phyloP scores from a whole-genome alignment of 2,888 invertebrate genomes.

The Agrotis exclamationis region DNA sequence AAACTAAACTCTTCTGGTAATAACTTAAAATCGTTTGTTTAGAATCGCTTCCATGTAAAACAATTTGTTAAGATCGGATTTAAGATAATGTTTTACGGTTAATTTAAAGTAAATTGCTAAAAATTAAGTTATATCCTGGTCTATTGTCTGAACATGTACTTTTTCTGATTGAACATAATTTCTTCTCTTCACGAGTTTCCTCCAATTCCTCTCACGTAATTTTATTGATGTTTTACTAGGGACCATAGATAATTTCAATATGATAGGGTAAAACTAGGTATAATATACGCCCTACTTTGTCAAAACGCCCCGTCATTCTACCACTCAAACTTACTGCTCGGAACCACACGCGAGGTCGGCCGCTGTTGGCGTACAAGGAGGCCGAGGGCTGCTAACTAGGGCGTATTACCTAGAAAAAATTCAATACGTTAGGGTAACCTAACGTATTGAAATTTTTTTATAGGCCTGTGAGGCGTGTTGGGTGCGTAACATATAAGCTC shows the following conservation, averaged over 20 bases:
- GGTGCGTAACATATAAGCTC: background rate
- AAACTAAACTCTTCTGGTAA: slow-evolving; percentile 9
- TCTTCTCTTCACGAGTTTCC: background rate
- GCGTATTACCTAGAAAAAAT: too few species aligned
- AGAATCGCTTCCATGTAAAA: slow-evolving; percentile 29
- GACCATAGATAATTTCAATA: background rate
- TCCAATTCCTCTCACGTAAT: background rate
- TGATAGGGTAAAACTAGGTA: too few species aligned
- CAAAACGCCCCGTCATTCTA: too few species aligned
- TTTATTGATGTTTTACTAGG: background rate
- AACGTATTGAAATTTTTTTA: too few species aligned
- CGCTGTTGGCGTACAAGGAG: too few species aligned
- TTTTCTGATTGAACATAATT: slow-evolving; percentile 9
- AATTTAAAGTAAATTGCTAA: background rate
- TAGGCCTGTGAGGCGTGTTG: too few species aligned
- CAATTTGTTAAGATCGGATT: slow-evolving; percentile 40
- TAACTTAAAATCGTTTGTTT: slow-evolving; percentile 13
- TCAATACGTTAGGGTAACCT: too few species aligned
- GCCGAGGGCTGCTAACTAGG: too few species aligned
- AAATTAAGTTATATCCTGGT: slow-evolving; percentile 21
- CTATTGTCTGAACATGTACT: slow-evolving; percentile 30
- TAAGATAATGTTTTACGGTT: slow-evolving; percentile 22
- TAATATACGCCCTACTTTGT: too few species aligned
- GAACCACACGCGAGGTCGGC: too few species aligned
- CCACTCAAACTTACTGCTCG: too few species aligned